phyloP scores from a whole-genome alignment of 2,113 vertebrate species.

The Emydocephalus ijimae region DNA sequence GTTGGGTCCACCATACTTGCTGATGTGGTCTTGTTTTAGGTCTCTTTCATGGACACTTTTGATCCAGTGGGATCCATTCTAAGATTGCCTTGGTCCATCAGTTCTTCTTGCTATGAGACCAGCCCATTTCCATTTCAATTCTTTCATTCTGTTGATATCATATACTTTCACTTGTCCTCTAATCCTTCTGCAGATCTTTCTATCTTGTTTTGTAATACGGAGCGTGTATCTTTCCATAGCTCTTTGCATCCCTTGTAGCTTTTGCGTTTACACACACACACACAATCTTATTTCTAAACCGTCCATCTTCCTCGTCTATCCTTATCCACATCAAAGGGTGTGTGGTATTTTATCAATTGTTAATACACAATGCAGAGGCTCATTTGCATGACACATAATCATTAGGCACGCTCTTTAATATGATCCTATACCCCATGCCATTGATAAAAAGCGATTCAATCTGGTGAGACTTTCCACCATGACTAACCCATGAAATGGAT shows the following conservation, averaged over 20 bases:
- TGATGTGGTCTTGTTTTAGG: neutral
- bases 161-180: neutral
- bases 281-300: neutral
- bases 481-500: conserved; percentile 46
- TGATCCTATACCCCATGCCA: conserved; percentile 19
- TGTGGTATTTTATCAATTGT: conserved; percentile 6
- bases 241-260: no score
- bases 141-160: neutral
- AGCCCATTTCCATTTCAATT: neutral
- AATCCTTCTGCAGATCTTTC: neutral
- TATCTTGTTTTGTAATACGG: no score
- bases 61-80: neutral
- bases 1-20: neutral
- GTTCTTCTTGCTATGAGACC: neutral
- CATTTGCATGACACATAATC: conserved; percentile 6
- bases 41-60: neutral
- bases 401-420: conserved; percentile 39
- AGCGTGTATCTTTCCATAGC: no score
- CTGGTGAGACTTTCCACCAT: conserved; percentile 15
- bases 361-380: conserved; percentile 21
- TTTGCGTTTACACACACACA: no score
- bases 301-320: neutral
- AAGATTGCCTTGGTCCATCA: neutral
- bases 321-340: neutral
- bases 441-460: conserved; percentile 14